Conservation (phyloP, 2,888 invertebrate species). For the Operophtera brumata region DNA sequence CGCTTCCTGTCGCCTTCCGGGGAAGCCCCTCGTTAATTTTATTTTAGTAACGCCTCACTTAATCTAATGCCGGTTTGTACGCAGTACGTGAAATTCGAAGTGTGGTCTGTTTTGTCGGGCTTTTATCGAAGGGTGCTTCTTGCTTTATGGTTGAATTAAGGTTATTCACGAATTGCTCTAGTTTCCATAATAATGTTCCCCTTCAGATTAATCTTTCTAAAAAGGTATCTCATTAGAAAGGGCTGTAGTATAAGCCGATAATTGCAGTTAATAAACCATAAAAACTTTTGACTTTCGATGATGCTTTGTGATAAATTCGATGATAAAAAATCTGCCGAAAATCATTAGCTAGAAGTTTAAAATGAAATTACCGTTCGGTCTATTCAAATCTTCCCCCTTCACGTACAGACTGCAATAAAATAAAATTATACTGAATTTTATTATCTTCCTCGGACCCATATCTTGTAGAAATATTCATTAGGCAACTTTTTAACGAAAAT, state of each 20-base stretch:
- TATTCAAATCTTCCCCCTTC: conserved; percentile 63
- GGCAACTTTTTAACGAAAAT: conserved; percentile 62
- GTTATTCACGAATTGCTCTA: neutral
- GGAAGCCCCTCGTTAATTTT: conserved; percentile 72
- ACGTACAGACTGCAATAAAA: conserved; percentile 62
- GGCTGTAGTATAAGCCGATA: too few species aligned
- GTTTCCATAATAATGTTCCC: too few species aligned
- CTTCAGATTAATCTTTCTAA: neutral
- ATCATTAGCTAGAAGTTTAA: conserved; percentile 7
- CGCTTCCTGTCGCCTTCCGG: conserved; percentile 68
- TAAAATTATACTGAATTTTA: conserved; percentile 68
- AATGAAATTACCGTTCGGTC: conserved; percentile 57
- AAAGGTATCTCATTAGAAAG: too few species aligned
- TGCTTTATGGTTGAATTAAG: neutral
- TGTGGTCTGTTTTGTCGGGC: conserved; percentile 16
- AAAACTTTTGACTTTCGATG: too few species aligned
- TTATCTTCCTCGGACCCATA: conserved; percentile 65
- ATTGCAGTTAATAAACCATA: too few species aligned
- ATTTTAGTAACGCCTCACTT: conserved; percentile 68
- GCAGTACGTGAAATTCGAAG: conserved; percentile 31
- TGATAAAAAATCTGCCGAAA: too few species aligned
- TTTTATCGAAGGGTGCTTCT: neutral
- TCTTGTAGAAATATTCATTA: conserved; percentile 69
- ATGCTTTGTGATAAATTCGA: too few species aligned
- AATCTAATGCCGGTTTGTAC: conserved; percentile 59